Conservation (phyloP, 2,113 vertebrate genomes). For the Chitala chitala region DNA sequence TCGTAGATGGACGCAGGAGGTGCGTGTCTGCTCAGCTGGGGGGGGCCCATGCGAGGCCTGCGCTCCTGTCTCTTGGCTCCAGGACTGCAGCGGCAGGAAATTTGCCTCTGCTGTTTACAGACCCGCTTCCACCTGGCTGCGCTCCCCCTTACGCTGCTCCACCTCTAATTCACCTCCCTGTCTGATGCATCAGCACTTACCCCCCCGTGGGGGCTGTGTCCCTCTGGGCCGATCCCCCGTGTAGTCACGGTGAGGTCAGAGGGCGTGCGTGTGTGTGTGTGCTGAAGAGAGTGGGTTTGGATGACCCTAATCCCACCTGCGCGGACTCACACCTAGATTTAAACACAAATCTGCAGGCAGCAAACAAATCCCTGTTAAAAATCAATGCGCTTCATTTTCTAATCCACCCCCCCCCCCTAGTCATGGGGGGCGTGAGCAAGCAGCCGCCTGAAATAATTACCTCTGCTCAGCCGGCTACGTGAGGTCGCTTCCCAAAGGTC, state of each 20-base stretch:
- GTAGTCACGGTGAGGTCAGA: conserved; percentile 19
- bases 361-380: background rate
- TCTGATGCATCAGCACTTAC: conserved; percentile 22
- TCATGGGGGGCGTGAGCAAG: background rate
- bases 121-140: background rate
- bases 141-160: background rate
- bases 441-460: background rate
- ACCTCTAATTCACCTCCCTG: conserved; percentile 21
- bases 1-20: background rate
- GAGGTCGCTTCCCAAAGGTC: background rate
- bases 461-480: background rate
- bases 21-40: background rate
- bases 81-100: background rate
- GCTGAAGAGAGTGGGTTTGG: too few species aligned
- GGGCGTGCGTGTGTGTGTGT: too few species aligned
- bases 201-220: background rate
- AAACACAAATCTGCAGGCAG: background rate
- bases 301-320: too few species aligned
- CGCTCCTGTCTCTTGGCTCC: background rate
- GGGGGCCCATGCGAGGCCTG: too few species aligned
- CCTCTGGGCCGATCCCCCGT: background rate
- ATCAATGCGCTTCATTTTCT: background rate
- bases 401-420: background rate
- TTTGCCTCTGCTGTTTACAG: background rate
- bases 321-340: background rate